phyloP scores from a whole-genome alignment of 2,888 invertebrate species.

The Vandiemenella viatica region DNA sequence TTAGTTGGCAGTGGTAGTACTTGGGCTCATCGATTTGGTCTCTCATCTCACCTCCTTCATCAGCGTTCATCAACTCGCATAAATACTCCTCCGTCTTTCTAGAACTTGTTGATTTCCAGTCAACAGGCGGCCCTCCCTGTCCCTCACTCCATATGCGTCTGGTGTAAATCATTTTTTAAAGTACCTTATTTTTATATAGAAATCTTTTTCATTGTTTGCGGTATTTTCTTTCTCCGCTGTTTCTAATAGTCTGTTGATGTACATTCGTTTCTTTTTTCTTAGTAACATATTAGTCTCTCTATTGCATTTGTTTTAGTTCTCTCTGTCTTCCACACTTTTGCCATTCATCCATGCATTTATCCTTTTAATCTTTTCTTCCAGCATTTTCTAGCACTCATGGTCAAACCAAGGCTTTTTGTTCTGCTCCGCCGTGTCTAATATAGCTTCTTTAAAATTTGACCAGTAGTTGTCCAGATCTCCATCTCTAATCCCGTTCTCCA shows the following conservation, averaged over 20 bases:
- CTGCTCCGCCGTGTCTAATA: not conserved
- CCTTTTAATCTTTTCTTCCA: too few species aligned
- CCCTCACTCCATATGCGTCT: too few species aligned
- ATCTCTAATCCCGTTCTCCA: not conserved
- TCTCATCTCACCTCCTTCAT: not conserved
- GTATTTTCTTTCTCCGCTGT: too few species aligned
- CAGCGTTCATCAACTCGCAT: not conserved
- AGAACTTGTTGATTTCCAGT: too few species aligned
- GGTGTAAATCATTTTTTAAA: conserved; percentile 5
- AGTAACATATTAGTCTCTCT: conserved; percentile 5
- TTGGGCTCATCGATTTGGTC: not conserved
- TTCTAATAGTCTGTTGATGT: not conserved
- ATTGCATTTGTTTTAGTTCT: conserved; percentile 1
- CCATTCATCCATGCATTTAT: too few species aligned
- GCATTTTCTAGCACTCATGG: too few species aligned
- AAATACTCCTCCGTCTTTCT: not conserved
- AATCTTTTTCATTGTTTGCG: conserved; percentile 7
- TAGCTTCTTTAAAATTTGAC: not conserved
- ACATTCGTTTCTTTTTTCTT: conserved; percentile 4
- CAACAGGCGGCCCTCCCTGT: too few species aligned
- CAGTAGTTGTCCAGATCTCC: conserved; percentile 2
- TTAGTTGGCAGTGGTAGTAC: not conserved
- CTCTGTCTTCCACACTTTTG: too few species aligned
- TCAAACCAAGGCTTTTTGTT: conserved; percentile 6
- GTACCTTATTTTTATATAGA: conserved; percentile 5